Percentiles rank a stretch among this genome's conserved stretches.
phyloP scores from a whole-genome alignment of 2,797 vertebrate species.

The Melanotaenia maccullochi region DNA sequence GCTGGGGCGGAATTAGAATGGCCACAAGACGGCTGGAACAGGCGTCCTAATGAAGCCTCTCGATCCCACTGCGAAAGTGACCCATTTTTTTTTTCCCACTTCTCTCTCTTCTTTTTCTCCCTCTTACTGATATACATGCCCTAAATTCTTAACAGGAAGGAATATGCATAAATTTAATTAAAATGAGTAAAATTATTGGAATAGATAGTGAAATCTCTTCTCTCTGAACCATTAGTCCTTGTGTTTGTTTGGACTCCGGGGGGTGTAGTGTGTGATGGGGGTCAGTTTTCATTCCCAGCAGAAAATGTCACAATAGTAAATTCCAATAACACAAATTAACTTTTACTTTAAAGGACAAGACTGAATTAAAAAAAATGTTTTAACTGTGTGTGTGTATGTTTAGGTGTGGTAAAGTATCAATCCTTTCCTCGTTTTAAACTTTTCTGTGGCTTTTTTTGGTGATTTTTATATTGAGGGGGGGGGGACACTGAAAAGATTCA shows the following conservation, averaged over 20 bases:
- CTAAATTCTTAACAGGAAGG: slow-evolving; percentile 71
- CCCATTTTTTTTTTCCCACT: slow-evolving; percentile 70
- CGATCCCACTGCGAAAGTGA: slow-evolving; percentile 70
- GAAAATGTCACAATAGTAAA: slow-evolving; percentile 76
- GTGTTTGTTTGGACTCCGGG: slow-evolving; percentile 35
- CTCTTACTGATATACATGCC: slow-evolving; percentile 68
- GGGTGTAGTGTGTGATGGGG: slow-evolving; percentile 47
- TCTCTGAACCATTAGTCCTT: slow-evolving; percentile 57
- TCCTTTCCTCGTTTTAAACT: slow-evolving; percentile 20
- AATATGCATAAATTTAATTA: slow-evolving; percentile 78
- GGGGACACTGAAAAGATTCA: slow-evolving; percentile 22
- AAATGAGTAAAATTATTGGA: slow-evolving; percentile 61
- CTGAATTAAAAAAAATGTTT: slow-evolving; percentile 56
- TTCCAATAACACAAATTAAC: slow-evolving; percentile 72
- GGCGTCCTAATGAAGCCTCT: slow-evolving; percentile 71
- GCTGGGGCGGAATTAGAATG: slow-evolving; percentile 60
- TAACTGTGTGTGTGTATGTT: slow-evolving; percentile 11
- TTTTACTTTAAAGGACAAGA: slow-evolving; percentile 70
- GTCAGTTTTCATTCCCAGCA: slow-evolving; percentile 63
- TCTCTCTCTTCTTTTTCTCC: slow-evolving; percentile 29
- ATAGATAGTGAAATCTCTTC: slow-evolving; percentile 47
- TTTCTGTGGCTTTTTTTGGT: slow-evolving; percentile 27
- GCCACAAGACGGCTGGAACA: slow-evolving; percentile 50
- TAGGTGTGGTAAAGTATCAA: slow-evolving; percentile 1
- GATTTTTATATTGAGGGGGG: slow-evolving; percentile 7